These are phyloP conservation scores for Cancer borealis DNA, from an alignment of 2,888 invertebrate species.

Conservation along the genomic window DNA sequence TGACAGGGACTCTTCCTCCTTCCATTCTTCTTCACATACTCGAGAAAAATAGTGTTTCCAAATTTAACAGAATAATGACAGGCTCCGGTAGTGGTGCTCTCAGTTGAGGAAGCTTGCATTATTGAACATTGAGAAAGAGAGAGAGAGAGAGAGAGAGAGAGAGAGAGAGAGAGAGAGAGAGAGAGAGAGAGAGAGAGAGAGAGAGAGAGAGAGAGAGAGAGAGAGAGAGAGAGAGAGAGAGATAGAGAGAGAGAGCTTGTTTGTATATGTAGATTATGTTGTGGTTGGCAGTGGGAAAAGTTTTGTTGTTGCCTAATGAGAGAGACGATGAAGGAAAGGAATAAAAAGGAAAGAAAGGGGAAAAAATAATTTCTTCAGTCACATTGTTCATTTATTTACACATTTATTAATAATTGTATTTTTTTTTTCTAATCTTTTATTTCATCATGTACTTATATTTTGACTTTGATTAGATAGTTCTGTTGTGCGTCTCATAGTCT, in stretches of 20 bases:
- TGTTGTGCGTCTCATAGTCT: not conserved
- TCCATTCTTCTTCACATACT: not conserved
- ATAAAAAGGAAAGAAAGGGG: not conserved
- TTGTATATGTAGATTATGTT: slow-evolving; percentile 1
- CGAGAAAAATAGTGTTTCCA: not conserved
- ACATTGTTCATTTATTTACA: not conserved
- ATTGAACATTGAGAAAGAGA: not conserved
- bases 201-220: slow-evolving; percentile 15
- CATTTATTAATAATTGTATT: too few species aligned
- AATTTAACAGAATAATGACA: not conserved
- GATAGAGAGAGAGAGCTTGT: slow-evolving; percentile 2
- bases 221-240: slow-evolving; percentile 29
- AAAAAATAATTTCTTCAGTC: not conserved
- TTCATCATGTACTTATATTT: not conserved
- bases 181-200: slow-evolving; percentile 35
- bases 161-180: not conserved
- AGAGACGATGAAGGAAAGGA: not conserved
- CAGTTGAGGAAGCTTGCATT: too few species aligned
- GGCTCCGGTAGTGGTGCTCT: not conserved
- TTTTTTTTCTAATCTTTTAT: not conserved
- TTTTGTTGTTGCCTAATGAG: not conserved
- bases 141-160: slow-evolving; percentile 11
- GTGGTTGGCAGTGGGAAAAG: not conserved
- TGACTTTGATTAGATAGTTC: not conserved
- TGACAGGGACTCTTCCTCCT: not conserved